A percentile compares a stretch with the other conserved stretches of the same genome.
phyloP scores from a whole-genome alignment of 2,113 vertebrate species.

The Chaetorhynchus papuensis region DNA sequence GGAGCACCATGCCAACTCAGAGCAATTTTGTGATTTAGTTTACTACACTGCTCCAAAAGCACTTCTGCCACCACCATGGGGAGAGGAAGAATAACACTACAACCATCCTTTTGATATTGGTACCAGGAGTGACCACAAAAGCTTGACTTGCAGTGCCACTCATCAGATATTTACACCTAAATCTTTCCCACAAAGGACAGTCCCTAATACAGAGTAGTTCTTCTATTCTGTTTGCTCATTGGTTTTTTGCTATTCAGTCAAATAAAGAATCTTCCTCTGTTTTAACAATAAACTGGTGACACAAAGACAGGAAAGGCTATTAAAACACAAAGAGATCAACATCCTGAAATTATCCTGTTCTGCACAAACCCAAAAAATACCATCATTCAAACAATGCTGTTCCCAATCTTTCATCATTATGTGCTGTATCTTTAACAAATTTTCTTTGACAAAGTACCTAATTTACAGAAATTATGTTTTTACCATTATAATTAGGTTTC shows the following conservation, averaged over 20 bases:
- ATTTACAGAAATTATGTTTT: background rate
- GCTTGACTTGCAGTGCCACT: background rate
- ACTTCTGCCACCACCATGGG: background rate
- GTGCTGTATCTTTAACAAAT: background rate
- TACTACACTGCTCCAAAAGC: background rate
- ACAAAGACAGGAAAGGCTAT: slow-evolving; percentile 53
- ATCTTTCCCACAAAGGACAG: background rate
- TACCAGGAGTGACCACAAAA: background rate
- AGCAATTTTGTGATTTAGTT: background rate
- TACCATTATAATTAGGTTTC: background rate
- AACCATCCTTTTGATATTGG: background rate
- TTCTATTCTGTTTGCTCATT: background rate
- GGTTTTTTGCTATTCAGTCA: background rate
- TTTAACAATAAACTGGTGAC: slow-evolving; percentile 12
- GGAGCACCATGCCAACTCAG: background rate
- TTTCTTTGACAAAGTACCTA: background rate
- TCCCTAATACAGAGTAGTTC: background rate
- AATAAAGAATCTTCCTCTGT: background rate
- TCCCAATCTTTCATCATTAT: background rate
- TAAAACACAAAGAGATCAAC: background rate
- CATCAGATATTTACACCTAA: background rate
- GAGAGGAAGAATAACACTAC: background rate
- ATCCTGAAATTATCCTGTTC: slow-evolving; percentile 23
- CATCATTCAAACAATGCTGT: background rate
- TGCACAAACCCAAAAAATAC: background rate